Evolutionary conservation across 2,113 vertebrate genomes (phyloP).

Genomic region (Tichodroma muraria): DNA sequence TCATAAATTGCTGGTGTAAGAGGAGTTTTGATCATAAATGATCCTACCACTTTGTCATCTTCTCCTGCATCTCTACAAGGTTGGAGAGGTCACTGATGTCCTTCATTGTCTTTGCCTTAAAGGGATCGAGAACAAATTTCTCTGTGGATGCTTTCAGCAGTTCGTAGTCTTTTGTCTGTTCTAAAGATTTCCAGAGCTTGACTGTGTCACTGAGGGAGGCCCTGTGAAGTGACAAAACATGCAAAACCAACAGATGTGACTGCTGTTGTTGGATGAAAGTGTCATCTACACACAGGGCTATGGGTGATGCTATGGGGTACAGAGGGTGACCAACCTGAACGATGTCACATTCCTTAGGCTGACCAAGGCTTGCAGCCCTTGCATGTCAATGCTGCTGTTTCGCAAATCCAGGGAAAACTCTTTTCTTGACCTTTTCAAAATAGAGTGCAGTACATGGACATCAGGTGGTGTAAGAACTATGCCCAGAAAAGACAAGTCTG

Average conservation of each 20-base stretch:
- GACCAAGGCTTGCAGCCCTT: slow-evolving; percentile 76
- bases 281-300: not conserved
- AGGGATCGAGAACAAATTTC: slow-evolving; percentile 85
- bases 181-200: slow-evolving; percentile 81
- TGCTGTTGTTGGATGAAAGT: not conserved
- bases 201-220: slow-evolving; percentile 81
- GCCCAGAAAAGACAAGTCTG: slow-evolving; percentile 76
- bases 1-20: not conserved
- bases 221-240: slow-evolving; percentile 63
- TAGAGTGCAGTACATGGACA: slow-evolving; percentile 67
- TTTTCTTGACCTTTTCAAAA: slow-evolving; percentile 65
- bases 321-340: slow-evolving; percentile 76
- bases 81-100: slow-evolving; percentile 79
- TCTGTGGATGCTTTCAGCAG: slow-evolving; percentile 70
- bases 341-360: slow-evolving; percentile 72
- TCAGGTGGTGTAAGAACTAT: slow-evolving; percentile 76
- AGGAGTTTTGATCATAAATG: not conserved
- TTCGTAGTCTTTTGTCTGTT: slow-evolving; percentile 55
- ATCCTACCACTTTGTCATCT: slow-evolving; percentile 71
- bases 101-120: slow-evolving; percentile 79
- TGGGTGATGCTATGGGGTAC: not conserved
- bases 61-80: slow-evolving; percentile 79
- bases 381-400: slow-evolving; percentile 74
- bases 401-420: slow-evolving; percentile 80
- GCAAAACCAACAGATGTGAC: not conserved